phyloP scores from a whole-genome alignment of 2,888 invertebrate genomes.

The Archips xylosteana region DNA sequence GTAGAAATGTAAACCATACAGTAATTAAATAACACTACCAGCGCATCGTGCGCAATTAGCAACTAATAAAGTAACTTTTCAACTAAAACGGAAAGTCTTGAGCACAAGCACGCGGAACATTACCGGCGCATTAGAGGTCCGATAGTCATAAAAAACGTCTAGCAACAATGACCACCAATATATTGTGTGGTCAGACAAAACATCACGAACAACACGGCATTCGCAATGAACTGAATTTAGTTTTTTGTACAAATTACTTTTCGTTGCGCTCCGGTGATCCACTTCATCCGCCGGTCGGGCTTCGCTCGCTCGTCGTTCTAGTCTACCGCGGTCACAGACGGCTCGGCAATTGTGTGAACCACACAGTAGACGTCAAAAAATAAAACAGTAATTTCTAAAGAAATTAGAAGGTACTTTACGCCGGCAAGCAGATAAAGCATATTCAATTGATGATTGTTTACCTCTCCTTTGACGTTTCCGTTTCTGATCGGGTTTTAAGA shows the following conservation, averaged over 20 bases:
- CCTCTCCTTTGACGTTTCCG: slow-evolving; percentile 59
- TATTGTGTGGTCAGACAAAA: slow-evolving; percentile 85
- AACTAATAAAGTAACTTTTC: slow-evolving; percentile 55
- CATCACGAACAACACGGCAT: slow-evolving; percentile 80
- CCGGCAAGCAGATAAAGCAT: slow-evolving; percentile 40
- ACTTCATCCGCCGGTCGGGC: slow-evolving; percentile 74
- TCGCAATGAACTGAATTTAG: slow-evolving; percentile 83
- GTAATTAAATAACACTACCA: slow-evolving; percentile 49
- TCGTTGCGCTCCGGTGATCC: slow-evolving; percentile 83
- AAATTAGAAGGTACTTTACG: slow-evolving; percentile 54
- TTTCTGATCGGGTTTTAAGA: slow-evolving; percentile 62
- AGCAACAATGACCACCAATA: slow-evolving; percentile 82
- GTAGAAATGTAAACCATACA: slow-evolving; percentile 47
- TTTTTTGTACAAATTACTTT: slow-evolving; percentile 85
- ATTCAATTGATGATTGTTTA: slow-evolving; percentile 54
- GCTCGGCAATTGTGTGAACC: slow-evolving; percentile 56
- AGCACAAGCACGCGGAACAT: slow-evolving; percentile 70
- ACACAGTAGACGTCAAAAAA: slow-evolving; percentile 38
- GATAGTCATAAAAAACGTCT: slow-evolving; percentile 76
- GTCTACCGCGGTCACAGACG: slow-evolving; percentile 55
- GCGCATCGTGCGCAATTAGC: slow-evolving; percentile 45
- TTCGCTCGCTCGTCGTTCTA: slow-evolving; percentile 52
- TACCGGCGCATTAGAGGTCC: slow-evolving; percentile 76
- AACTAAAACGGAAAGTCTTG: slow-evolving; percentile 63
- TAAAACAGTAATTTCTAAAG: slow-evolving; percentile 34